Conservation (phyloP, 2,797 vertebrate species). For the Antennarius maculatus region DNA sequence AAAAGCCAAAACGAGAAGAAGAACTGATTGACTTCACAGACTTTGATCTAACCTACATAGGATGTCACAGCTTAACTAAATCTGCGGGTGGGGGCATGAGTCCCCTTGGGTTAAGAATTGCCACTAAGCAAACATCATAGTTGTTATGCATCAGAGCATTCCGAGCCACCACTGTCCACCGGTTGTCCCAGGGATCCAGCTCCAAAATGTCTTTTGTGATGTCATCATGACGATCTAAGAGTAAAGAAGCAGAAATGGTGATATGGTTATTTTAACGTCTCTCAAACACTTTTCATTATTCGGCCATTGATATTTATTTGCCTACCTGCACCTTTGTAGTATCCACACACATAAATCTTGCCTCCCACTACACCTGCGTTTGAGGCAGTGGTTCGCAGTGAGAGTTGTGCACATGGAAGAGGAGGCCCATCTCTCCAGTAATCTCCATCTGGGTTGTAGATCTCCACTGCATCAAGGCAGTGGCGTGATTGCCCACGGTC, state of each 20-base stretch:
- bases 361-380: constrained; percentile 90
- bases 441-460: constrained; percentile 93
- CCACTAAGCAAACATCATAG: constrained; percentile 96
- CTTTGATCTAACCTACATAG: constrained; percentile 41
- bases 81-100: constrained; percentile 93
- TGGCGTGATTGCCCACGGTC: constrained; percentile 93
- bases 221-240: constrained; percentile 91
- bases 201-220: constrained; percentile 96
- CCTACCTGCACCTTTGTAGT: constrained; percentile 95
- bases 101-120: constrained; percentile 92
- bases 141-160: constrained; percentile 93
- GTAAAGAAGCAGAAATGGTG: constrained; percentile 10
- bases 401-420: constrained; percentile 91
- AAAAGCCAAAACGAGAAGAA: no score
- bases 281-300: neutral
- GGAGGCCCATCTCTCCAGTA: constrained; percentile 92
- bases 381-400: constrained; percentile 87
- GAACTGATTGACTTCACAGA: constrained; percentile 21
- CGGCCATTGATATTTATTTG: neutral
- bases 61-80: constrained; percentile 73
- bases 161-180: constrained; percentile 90
- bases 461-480: constrained; percentile 93
- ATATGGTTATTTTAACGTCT: neutral
- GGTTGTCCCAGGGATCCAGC: constrained; percentile 92
- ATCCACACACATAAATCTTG: constrained; percentile 95